Percentiles rank a stretch among this genome's conserved stretches.
Evolutionary conservation across 2,113 vertebrate species (phyloP).

Genomic region (Lepus timidus): DNA sequence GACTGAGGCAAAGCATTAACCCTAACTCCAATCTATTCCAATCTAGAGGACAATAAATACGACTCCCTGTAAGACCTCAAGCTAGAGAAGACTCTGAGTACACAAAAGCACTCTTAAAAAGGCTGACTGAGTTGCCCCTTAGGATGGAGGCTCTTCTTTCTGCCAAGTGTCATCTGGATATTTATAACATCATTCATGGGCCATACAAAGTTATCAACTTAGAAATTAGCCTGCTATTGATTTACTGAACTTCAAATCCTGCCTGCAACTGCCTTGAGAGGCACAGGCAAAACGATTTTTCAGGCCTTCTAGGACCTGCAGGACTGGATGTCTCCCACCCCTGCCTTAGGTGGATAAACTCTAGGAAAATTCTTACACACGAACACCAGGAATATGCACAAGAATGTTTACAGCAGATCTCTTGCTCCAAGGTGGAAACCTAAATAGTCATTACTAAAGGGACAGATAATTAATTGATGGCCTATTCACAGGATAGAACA

Average conservation of each 20-base stretch:
- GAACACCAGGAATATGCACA: not conserved
- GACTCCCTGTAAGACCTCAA: not conserved
- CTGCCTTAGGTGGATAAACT: not conserved
- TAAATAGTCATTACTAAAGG: not conserved
- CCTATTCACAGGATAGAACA: not conserved
- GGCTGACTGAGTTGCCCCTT: not conserved
- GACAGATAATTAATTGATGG: not conserved
- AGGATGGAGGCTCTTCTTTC: too few species aligned
- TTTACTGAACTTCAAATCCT: too few species aligned
- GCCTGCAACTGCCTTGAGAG: too few species aligned
- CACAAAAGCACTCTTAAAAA: not conserved
- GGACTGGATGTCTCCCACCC: not conserved
- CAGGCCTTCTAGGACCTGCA: too few species aligned
- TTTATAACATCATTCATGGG: too few species aligned
- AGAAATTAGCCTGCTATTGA: too few species aligned
- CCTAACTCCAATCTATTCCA: not conserved
- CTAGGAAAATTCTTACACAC: not conserved
- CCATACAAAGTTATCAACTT: too few species aligned
- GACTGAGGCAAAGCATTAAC: conserved; percentile 18
- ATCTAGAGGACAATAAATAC: not conserved
- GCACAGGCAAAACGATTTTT: too few species aligned
- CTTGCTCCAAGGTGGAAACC: not conserved
- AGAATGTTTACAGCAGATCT: not conserved
- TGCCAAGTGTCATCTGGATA: too few species aligned
- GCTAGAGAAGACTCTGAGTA: not conserved